These are phyloP conservation scores for Ochropleura leucogaster DNA, from an alignment of 2,888 invertebrate genomes.

Conservation along the genomic window DNA sequence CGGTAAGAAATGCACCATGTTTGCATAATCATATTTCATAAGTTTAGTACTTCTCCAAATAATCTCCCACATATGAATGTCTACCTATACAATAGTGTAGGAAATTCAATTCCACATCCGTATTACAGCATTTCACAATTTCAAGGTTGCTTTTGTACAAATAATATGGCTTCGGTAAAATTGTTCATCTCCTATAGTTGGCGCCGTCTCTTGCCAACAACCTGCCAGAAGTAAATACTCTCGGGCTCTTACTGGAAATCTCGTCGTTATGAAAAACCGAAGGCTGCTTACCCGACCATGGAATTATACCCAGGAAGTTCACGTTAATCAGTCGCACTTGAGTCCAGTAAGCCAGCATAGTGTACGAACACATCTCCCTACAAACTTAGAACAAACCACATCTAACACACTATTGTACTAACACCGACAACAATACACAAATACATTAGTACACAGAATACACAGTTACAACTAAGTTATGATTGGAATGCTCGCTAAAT, in stretches of 20 bases:
- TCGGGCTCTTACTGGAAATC: not conserved
- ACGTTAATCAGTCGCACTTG: not conserved
- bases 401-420: not conserved
- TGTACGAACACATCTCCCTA: not conserved
- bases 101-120: no score
- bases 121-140: not conserved
- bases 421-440: constrained; percentile 10
- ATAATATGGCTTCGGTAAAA: not conserved
- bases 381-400: not conserved
- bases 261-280: not conserved
- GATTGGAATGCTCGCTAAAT: constrained; percentile 49
- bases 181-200: no score
- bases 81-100: no score
- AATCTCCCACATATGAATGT: not conserved
- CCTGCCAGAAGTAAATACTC: not conserved
- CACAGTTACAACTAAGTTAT: constrained; percentile 40
- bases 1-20: not conserved
- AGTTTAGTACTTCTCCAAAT: not conserved
- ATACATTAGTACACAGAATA: constrained; percentile 13
- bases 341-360: not conserved
- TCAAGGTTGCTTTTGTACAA: not conserved
- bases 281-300: not conserved
- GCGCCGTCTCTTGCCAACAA: not conserved
- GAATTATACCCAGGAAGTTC: not conserved
- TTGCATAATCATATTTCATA: not conserved